Percentiles rank a stretch among this genome's conserved stretches.
Evolutionary conservation across 2,888 invertebrate genomes (phyloP).

Genomic region (Nemoura dubitans): DNA sequence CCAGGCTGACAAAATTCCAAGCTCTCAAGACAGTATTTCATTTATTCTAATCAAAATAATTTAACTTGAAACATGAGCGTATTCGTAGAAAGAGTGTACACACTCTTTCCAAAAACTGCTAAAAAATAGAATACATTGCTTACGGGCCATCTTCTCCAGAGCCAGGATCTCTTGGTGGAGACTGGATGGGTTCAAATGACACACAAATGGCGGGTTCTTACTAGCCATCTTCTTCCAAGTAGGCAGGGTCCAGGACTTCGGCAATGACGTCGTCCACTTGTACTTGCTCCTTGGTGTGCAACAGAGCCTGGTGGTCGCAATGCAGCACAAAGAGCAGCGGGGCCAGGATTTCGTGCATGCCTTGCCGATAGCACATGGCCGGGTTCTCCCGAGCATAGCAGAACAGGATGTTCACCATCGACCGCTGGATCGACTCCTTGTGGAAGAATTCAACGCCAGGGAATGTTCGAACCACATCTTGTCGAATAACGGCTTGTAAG

Average conservation of each 20-base stretch:
- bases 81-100: too few relatives aligned
- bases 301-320: slow-evolving; percentile 75
- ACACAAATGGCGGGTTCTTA: slow-evolving; percentile 64
- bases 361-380: slow-evolving; percentile 78
- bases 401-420: slow-evolving; percentile 73
- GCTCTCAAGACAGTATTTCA: too few relatives aligned
- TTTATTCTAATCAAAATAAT: too few relatives aligned
- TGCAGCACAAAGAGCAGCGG: slow-evolving; percentile 80
- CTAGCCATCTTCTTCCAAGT: slow-evolving; percentile 83
- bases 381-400: slow-evolving; percentile 71
- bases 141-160: too few relatives aligned
- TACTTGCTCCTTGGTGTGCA: slow-evolving; percentile 67
- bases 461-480: slow-evolving; percentile 85
- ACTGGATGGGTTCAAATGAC: too few relatives aligned
- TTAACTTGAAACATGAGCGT: too few relatives aligned
- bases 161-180: too few relatives aligned
- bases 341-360: slow-evolving; percentile 89
- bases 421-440: slow-evolving; percentile 71
- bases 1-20: too few relatives aligned
- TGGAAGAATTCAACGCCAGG: slow-evolving; percentile 84
- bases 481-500: slow-evolving; percentile 75
- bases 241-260: slow-evolving; percentile 72
- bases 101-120: too few relatives aligned
- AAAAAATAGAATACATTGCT: too few relatives aligned
- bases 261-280: slow-evolving; percentile 67